These are phyloP conservation scores for Corythoichthys intestinalis DNA, from an alignment of 2,113 vertebrate species.

Conservation along the genomic window DNA sequence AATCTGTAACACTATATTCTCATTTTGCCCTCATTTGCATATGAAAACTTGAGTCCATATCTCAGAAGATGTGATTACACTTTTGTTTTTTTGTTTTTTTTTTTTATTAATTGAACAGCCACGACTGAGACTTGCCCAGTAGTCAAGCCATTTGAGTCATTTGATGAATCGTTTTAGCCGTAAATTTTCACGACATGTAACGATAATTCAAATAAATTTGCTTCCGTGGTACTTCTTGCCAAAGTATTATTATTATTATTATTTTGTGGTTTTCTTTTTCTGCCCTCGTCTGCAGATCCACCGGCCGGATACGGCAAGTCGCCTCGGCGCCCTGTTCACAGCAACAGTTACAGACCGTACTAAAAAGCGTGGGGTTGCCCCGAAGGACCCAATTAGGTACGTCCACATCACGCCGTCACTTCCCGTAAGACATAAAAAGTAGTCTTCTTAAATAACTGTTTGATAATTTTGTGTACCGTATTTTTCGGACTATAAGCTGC, in stretches of 20 bases:
- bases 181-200: neutral
- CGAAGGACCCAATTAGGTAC: conserved; percentile 77
- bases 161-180: neutral
- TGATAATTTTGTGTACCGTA: conserved; percentile 72
- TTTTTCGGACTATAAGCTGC: too few relatives aligned
- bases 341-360: conserved; percentile 99
- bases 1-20: too few relatives aligned
- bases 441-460: conserved; percentile 77
- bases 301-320: conserved; percentile 97
- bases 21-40: too few relatives aligned
- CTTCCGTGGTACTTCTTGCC: neutral
- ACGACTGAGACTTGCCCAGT: too few relatives aligned
- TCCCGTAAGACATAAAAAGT: conserved; percentile 36
- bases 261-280: conserved; percentile 3
- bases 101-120: too few relatives aligned
- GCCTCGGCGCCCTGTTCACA: conserved; percentile 93
- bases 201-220: neutral
- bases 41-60: too few relatives aligned
- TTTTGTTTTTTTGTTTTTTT: too few relatives aligned
- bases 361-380: conserved; percentile 68
- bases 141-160: neutral
- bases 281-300: conserved; percentile 77
- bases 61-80: too few relatives aligned
- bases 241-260: neutral
- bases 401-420: conserved; percentile 52